Evolutionary conservation across 1,140 invertebrate species (phyloP), one percentile per base, ranked within the genome.

Genomic region (Aricia agestis): DNA sequence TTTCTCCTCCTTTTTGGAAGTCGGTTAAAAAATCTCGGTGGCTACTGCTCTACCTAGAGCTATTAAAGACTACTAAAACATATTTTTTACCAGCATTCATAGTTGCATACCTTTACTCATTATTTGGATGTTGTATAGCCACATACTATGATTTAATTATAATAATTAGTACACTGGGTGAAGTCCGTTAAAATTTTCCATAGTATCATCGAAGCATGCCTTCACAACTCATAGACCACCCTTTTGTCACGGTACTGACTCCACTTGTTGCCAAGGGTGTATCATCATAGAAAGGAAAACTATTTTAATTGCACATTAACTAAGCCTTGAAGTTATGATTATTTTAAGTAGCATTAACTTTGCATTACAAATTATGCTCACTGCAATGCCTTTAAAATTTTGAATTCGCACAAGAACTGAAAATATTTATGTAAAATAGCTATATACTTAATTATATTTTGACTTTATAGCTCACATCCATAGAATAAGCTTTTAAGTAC

Each of bases 141-240:
- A 36, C 36, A 36, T 25, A 25, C 3, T 36, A 4, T 52, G 10
- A 52, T 52, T 52, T 15, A 52, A 13, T 52, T 52, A 13, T 52
- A 52, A 52, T 52, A 18, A 25, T 5, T 68, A 42, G 18, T 13
- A 68, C 52, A 11, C 6, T n/a, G 19, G 45, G 25, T 66, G 17
- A 69, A 72, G 72, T 72, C 69, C 76, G 74, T 76, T 78, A 74
- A 74, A 73, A 68, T 83, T 85, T 86, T 83, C 82, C 81, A 84
- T 76, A 74, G 73, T 72, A 78, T 76, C 76, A 86, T 66, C 85
- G 78, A 79, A 82, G 83, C 87, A 86, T 90, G 73, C 76, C 83
- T 82, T 80, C 76, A 84, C 80, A 86, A 83, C 81, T 78, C 85
- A 86, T 87, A 85, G 83, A 86, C 84, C 85, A 89, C 88, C 88